Conservation (phyloP, 2,888 invertebrate species). For the Macaria liturata region DNA sequence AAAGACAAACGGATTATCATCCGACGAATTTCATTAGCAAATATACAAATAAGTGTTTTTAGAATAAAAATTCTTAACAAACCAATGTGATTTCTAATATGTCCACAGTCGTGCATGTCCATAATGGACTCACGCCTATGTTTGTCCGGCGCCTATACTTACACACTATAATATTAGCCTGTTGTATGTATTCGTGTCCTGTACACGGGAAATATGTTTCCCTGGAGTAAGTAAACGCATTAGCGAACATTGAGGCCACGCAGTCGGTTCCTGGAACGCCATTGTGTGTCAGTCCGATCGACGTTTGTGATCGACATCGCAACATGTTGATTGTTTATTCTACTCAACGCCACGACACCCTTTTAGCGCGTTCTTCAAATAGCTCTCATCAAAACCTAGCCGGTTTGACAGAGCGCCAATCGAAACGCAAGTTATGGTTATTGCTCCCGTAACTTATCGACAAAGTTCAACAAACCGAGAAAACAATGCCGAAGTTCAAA, state of each 20-base stretch:
- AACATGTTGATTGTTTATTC: constrained; percentile 54
- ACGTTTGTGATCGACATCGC: constrained; percentile 45
- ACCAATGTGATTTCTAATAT: no score
- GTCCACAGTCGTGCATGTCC: constrained; percentile 10
- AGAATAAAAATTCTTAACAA: no score
- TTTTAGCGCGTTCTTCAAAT: constrained; percentile 34
- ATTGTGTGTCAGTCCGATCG: constrained; percentile 56
- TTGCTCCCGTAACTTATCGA: neutral
- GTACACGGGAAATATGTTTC: constrained; percentile 25
- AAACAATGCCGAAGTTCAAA: neutral
- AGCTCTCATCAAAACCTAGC: constrained; percentile 13
- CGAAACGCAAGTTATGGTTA: constrained; percentile 4
- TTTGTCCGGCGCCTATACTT: neutral
- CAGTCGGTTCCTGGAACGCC: constrained; percentile 52
- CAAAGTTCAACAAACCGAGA: neutral
- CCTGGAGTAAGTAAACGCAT: constrained; percentile 52
- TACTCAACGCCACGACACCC: constrained; percentile 25
- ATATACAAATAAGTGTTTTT: no score
- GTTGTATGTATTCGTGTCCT: constrained; percentile 6
- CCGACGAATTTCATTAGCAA: no score
- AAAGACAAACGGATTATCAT: no score
- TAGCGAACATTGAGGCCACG: constrained; percentile 59
- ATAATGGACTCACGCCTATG: constrained; percentile 28
- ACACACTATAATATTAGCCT: neutral
- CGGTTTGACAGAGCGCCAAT: constrained; percentile 19